Evolutionary conservation across 1,140 invertebrate genomes (phyloP), one percentile per base, ranked within the genome.

Genomic region (Dufourea novaeangliae): DNA sequence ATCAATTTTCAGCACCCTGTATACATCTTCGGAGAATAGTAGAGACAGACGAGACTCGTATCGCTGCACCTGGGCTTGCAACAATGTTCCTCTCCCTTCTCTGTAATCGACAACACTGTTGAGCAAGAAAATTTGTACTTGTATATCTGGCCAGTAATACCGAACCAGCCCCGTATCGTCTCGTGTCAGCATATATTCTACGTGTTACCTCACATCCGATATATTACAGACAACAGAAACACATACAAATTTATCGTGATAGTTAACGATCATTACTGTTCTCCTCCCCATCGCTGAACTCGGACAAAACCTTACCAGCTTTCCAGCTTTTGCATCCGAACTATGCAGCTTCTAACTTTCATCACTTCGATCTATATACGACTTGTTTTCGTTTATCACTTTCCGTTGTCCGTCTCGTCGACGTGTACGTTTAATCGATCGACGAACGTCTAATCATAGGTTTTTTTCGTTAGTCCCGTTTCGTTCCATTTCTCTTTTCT

Each of bases 271-370:
- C 22, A 64, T 8, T 37, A 11, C 37, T 10, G 46, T 67, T 6
- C 14, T 34, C 56, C 25, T 50, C n/a, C 34, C 5, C 10, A n/a
- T 4, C 34, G n/a, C 34, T 80, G 64, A 54, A 41, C 54, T 63
- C 74, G 73, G 46, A 57, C n/a, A n/a, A n/a, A 11, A 74, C 34
- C 50, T 70, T 64, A 87, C 80, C 83, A 90, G 90, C 90, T 91
- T 91, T 72, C 63, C 83, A 88, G 90, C 90, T 91, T 91, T 69
- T 89, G 89, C 89, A 91, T 90, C 83, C 88, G 86, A 86, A 90
- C 78, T 80, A 79, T 61, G 87, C 89, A 89, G 90, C 90, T 90
- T 91, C 74, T 78, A 84, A 79, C 85, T 84, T 46, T 14, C 8
- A 12, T 62, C 64, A 72, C 50, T 54, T 59, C 46, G 64, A 82